Base-by-base conservation (phyloP, 2,113 vertebrate species). In the Eleginops maclovinus region DNA sequence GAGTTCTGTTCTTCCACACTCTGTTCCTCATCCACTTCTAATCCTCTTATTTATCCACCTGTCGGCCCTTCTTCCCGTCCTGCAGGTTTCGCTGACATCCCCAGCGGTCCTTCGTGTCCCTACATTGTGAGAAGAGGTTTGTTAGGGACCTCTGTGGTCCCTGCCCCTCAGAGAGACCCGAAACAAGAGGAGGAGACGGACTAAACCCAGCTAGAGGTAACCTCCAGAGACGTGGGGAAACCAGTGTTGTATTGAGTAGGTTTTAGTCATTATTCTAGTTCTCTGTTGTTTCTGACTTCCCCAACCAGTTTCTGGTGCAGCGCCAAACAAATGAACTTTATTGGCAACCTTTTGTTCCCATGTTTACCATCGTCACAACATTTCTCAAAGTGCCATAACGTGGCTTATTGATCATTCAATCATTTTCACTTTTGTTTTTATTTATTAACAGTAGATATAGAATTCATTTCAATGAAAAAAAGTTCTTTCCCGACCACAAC, bases 21-120 rank as follows among this genome's bases (percentile, higher is more conserved):
- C 31, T 4, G 19, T 46, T 53, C 19, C 21, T 72, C 4, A 49
- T 68, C 14, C 50, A 12, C 58, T 74, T 1, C 14, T 71, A 15
- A 71, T 53, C 26, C 12, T 58, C 36, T 49, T 19, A 44, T 69
- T 58, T 59, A 47, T 63, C 41, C 15, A 2, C 44, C 40, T 1
- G 0, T 49, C 36, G 62, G 4, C 36, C 3, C 19, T 28, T 43
- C 67, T 60, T 41, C 51, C 26, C 1, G 2, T 62, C 71, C 46
- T 72, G 41, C 79, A 96, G 95, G 95, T 44, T 96, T 96, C 89
- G 95, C 95, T 0, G 95, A 96, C 76, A 96, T 96, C 69, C 95
- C 95, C 26, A 94, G 79, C 11, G 95, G 94, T 2, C 89, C 93
- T 0, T 92, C 94, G 0, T 96, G 95, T 74, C 95, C 95, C 2